These are phyloP conservation scores for Sinella curviseta DNA, from an alignment of 1,140 invertebrate species.

Conservation along the genomic window DNA sequence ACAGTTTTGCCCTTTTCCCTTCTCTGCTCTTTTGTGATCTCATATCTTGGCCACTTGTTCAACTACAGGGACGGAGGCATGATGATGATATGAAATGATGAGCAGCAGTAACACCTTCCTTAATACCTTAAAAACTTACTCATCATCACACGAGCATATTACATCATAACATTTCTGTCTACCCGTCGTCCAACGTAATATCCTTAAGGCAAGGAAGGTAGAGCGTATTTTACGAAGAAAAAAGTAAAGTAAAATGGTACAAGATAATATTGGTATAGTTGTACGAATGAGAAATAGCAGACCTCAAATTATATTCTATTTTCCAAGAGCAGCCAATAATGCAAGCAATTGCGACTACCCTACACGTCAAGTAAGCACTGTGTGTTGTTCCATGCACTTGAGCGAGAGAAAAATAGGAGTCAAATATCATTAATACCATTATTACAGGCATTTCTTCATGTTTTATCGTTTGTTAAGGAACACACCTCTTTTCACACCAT, in stretches of 20 bases:
- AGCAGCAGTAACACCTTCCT: slow-evolving; percentile 8
- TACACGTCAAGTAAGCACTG: too few species aligned
- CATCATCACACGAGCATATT: neutral
- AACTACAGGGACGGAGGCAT: neutral
- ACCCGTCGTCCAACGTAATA: neutral
- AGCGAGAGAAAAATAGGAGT: neutral
- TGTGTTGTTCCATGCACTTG: too few species aligned
- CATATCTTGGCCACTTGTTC: neutral
- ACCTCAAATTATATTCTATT: neutral
- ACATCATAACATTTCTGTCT: neutral
- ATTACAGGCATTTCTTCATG: slow-evolving; percentile 2
- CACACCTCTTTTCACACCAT: slow-evolving; percentile 22
- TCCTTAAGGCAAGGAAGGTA: neutral
- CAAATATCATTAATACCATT: slow-evolving; percentile 12
- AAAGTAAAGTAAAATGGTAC: too few species aligned
- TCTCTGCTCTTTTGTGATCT: neutral
- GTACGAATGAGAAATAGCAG: too few species aligned
- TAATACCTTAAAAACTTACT: neutral
- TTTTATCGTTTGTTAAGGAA: neutral
- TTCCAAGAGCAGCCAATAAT: neutral
- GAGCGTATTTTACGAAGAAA: neutral
- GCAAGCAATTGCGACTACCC: too few species aligned
- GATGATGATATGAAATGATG: neutral
- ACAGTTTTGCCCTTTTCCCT: slow-evolving; percentile 8
- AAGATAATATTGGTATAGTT: too few species aligned